Evolutionary conservation across 1,140 invertebrate genomes (phyloP).

Genomic region (Lasioglossum baleicum): DNA sequence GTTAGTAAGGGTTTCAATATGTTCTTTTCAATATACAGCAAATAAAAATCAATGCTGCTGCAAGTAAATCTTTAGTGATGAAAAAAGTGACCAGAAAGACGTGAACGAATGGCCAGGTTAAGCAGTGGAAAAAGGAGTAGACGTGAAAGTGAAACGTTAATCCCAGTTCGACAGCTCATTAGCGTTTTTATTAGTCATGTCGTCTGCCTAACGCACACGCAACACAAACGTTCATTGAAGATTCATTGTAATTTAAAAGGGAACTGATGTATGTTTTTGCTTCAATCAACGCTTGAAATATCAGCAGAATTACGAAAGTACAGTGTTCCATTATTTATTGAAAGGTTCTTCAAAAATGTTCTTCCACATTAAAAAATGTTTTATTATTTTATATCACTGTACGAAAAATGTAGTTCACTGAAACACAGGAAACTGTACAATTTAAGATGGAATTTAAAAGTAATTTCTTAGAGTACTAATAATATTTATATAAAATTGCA

Average conservation of each 20-base stretch:
- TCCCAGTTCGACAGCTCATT: conserved; percentile 68
- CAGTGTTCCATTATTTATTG: too few species aligned
- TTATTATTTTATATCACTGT: too few species aligned
- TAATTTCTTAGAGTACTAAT: too few species aligned
- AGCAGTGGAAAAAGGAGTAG: conserved; percentile 45
- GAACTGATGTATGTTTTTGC: not conserved
- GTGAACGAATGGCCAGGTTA: conserved; percentile 26
- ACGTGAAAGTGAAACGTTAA: conserved; percentile 63
- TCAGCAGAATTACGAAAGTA: too few species aligned
- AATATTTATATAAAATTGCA: too few species aligned
- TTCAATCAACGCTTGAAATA: not conserved
- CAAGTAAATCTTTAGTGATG: not conserved
- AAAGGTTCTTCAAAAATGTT: too few species aligned
- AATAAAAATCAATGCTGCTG: conserved; percentile 25
- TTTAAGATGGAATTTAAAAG: too few species aligned
- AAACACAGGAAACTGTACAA: too few species aligned
- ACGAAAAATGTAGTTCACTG: too few species aligned
- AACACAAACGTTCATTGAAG: conserved; percentile 38
- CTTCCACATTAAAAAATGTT: too few species aligned
- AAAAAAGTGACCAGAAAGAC: conserved; percentile 24
- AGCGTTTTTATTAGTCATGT: conserved; percentile 68
- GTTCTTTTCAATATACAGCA: too few species aligned
- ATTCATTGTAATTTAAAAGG: not conserved
- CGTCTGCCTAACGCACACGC: conserved; percentile 23
- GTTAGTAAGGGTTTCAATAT: not conserved